phyloP scores from a whole-genome alignment of 2,888 invertebrate species.

The Horisme vitalbata region DNA sequence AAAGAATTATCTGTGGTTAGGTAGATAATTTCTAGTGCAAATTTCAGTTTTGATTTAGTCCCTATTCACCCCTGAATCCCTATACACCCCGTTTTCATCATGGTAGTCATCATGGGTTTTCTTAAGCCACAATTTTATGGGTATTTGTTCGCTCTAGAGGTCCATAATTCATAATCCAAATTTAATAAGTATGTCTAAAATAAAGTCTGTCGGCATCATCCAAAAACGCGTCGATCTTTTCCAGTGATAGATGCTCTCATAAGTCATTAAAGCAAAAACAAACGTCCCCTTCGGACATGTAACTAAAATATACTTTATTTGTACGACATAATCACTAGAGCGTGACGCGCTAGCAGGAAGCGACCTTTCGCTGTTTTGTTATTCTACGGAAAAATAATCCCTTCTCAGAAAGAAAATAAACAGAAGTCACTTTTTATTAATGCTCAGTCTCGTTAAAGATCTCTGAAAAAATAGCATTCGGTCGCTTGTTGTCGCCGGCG shows the following conservation, averaged over 20 bases:
- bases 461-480: not conserved
- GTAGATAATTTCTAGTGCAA: too few species aligned
- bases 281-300: conserved; percentile 12
- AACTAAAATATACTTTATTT: conserved; percentile 6
- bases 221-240: conserved; percentile 1
- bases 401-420: conserved; percentile 6
- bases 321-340: not conserved
- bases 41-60: too few species aligned
- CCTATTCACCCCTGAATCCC: too few species aligned
- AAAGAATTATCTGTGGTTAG: too few species aligned
- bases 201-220: not conserved
- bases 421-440: not conserved
- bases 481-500: not conserved
- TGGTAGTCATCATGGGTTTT: too few species aligned
- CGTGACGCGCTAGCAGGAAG: conserved; percentile 11
- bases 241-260: conserved; percentile 15
- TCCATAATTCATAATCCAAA: too few species aligned
- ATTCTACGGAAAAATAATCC: conserved; percentile 3
- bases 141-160: too few species aligned
- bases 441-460: not conserved
- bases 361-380: conserved; percentile 3
- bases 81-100: too few species aligned
- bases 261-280: conserved; percentile 20
- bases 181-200: too few species aligned
- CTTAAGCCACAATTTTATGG: too few species aligned